Base-by-base conservation (phyloP, 1,140 invertebrate genomes). In the Papilio xuthus region DNA sequence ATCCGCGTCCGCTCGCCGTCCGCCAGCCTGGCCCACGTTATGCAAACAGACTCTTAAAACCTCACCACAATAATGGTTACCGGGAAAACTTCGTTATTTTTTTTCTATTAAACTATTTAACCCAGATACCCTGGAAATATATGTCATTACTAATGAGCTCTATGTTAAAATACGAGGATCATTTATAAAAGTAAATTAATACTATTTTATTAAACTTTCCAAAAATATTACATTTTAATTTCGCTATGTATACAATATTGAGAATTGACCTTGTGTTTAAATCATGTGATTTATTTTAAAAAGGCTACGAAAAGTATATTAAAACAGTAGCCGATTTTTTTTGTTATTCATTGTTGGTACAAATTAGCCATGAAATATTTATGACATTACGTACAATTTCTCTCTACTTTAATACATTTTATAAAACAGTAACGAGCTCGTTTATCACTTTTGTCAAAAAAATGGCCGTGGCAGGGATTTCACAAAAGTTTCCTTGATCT, bases 291-390 rank as follows among this genome's bases (percentile, higher is more conserved):
- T 15, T 9, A 42, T n/a, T 63, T 60, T 28, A 76, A 60, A 60
- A 76, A 23, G 28, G 15, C 69, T 20, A 63, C 60, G 18, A 76
- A 76, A 63, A 63, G 50, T 37, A 63, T 15, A 76, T 76, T 76
- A 76, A 63, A 76, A 37, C n/a, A 60, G 53, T 42, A 8, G 53
- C 26, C 12, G 74, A 76, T 20, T 37, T 23, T 63, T 53, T 74
- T 73, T 73, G 41, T 73, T 73, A 73, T 42, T 73, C 71, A 73
- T 26, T 37, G 53, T 76, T 20, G 53, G 53, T 37, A 41, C 74
- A 76, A 76, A 76, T 76, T 76, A 41, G 74, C 74, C 41, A 56
- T 76, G 56, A 76, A 76, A 76, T 76, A 76, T 76, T 76, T 76
- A 76, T 76, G 74, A 76, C 53, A 60, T 63, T 41, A 60, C 56